Base-by-base conservation (phyloP, 35 echinoderm and acorn worm species). In the Nesometra sesokonis region DNA sequence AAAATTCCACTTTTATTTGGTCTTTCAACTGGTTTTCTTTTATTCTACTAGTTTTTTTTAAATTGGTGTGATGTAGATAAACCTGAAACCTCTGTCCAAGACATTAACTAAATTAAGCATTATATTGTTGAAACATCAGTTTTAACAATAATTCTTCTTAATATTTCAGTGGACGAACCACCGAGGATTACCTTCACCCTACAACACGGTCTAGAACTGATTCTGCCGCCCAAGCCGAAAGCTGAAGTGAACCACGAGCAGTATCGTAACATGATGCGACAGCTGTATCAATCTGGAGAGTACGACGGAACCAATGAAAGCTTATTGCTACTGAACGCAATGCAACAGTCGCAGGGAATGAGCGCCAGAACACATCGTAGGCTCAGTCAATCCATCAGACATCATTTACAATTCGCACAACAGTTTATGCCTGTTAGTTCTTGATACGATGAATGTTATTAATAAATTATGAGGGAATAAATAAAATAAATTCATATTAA, bases 151-250 rank as follows among this genome's bases (percentile, higher is more conserved):
- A n/a, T n/a, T 76, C 8, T 27, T 57, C 19, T 47, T 57, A 23
- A 82, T 46, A 17, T 67, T 27, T 17, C 23, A 97, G 94, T 85
- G 46, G 96, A 99, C n/a, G 96, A 99, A 0, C 84, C 84, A 34
- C 92, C 96, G 5, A 89, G 78, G 47, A 84, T 99, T 37, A 77
- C 86, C 3, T 99, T 90, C 57, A 94, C 84, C 52, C 40, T 99
- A 15, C 84, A 93, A 40, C 81, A 89, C 32, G 96, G 96, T 33
- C 76, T 99, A 0, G 91, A 93, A 46, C 82, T 99, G 0, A 81
- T 99, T 30, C 87, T 99, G 0, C 96, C 96, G 0, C 96, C 96
- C 13, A 94, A 93, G 85, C 90, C 89, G 0, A 84, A 47, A 1
- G 77, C 78, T 11, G 82, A 83, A 13, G 37, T 34, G 13, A 81